Evolutionary conservation across 2,113 vertebrate species (phyloP).

Genomic region (Spilogale gracilis): DNA sequence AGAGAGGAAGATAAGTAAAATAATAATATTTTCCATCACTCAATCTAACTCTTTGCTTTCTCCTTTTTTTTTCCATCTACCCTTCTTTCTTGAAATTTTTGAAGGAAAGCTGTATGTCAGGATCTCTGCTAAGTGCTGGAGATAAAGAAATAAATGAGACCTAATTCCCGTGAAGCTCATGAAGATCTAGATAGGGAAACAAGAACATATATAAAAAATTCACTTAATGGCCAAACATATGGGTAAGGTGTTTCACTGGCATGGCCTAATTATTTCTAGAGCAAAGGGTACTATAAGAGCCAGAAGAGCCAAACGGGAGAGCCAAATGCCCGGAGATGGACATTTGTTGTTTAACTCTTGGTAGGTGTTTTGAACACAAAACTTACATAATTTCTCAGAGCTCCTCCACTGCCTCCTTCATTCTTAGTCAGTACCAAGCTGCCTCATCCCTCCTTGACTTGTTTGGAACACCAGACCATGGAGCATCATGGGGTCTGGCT

Average conservation of each 20-base stretch:
- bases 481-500: background rate
- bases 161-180: background rate
- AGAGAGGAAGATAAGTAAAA: background rate
- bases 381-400: background rate
- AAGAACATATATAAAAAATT: background rate
- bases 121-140: background rate
- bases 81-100: constrained; percentile 17
- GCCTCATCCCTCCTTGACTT: background rate
- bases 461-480: background rate
- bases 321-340: no score
- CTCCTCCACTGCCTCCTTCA: background rate
- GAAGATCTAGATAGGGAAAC: background rate
- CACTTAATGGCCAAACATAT: background rate
- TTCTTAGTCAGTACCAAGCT: background rate
- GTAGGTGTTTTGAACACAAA: background rate
- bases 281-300: background rate
- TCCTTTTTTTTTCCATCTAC: background rate
- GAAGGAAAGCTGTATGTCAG: background rate
- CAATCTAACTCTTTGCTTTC: background rate
- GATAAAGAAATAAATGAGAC: background rate
- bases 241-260: background rate
- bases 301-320: background rate
- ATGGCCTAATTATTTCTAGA: background rate
- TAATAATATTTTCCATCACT: background rate
- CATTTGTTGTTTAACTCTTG: background rate